Conservation (phyloP, 2,797 vertebrate species). For the Hapalemur alaotrensis region DNA sequence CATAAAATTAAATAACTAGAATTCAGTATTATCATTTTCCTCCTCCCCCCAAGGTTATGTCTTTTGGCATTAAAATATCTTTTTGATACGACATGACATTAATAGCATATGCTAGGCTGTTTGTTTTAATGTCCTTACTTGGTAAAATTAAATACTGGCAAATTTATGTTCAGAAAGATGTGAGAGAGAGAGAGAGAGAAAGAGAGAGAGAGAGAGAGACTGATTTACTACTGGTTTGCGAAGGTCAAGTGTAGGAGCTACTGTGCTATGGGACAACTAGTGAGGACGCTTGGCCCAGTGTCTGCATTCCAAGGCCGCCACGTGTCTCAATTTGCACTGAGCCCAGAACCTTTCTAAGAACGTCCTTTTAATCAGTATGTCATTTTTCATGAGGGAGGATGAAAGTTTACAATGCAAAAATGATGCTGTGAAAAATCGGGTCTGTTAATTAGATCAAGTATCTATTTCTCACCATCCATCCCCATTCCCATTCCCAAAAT, state of each 20-base stretch:
- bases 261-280: neutral
- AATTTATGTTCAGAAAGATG: neutral
- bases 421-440: neutral
- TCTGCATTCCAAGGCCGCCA: neutral
- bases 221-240: neutral
- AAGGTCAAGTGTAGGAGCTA: neutral
- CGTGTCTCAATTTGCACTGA: neutral
- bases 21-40: neutral
- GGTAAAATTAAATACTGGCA: neutral
- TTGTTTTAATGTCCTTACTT: neutral
- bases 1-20: neutral
- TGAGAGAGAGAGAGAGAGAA: neutral
- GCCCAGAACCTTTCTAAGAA: neutral
- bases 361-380: neutral
- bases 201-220: no score
- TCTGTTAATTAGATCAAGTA: neutral
- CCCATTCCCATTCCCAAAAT: neutral
- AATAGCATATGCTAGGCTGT: neutral
- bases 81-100: neutral
- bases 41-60: neutral
- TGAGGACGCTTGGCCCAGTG: neutral
- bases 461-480: neutral
- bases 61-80: neutral
- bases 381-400: neutral
- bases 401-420: neutral